A percentile compares a stretch with the other conserved stretches of the same genome.
phyloP scores from a whole-genome alignment of 2,797 vertebrate species.

The Microchirus variegatus region DNA sequence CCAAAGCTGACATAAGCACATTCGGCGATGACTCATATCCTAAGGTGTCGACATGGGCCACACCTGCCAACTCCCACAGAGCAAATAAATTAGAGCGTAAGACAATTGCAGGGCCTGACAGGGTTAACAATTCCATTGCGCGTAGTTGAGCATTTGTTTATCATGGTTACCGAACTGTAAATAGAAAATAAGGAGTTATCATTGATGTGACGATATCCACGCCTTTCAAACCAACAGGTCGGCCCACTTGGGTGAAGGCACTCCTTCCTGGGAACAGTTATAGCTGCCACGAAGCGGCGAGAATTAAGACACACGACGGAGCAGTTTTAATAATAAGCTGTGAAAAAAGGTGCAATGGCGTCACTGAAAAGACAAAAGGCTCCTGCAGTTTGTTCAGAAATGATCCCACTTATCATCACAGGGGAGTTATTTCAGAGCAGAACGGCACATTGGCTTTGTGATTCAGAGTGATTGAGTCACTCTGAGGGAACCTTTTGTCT shows the following conservation, averaged over 20 bases:
- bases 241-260: neutral
- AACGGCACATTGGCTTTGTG: too few relatives aligned
- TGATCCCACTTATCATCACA: too few relatives aligned
- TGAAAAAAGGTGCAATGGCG: too few relatives aligned
- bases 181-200: neutral
- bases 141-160: constrained; percentile 35
- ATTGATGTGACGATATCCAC: neutral
- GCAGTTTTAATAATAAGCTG: neutral
- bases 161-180: constrained; percentile 38
- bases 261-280: neutral
- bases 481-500: too few relatives aligned
- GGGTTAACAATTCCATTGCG: constrained; percentile 43
- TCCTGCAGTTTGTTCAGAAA: too few relatives aligned
- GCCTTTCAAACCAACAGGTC: neutral
- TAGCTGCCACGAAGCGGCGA: neutral
- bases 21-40: constrained; percentile 54
- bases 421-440: too few relatives aligned
- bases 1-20: neutral
- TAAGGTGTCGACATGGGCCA: constrained; percentile 33
- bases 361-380: too few relatives aligned
- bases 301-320: too few relatives aligned
- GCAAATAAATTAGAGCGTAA: constrained; percentile 41
- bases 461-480: too few relatives aligned
- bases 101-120: constrained; percentile 28
- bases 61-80: constrained; percentile 61